phyloP scores from a whole-genome alignment of 2,797 vertebrate species.

The Pempheris klunzingeri region DNA sequence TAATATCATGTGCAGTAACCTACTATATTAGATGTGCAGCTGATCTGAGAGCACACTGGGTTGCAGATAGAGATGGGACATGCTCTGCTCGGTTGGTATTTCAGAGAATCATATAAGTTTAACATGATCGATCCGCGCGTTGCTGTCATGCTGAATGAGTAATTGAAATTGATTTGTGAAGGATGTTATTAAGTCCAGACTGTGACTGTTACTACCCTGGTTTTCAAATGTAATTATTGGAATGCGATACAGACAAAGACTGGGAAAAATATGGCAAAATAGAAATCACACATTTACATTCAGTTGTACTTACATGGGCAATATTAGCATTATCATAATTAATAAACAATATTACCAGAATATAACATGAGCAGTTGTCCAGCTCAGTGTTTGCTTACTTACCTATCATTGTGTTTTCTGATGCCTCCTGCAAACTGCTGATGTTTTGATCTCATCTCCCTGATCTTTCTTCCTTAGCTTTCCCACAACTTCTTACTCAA shows the following conservation, averaged over 20 bases:
- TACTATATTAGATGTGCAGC: constrained; percentile 13
- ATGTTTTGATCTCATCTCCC: neutral
- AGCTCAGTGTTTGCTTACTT: neutral
- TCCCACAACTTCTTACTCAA: neutral
- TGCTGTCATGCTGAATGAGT: constrained; percentile 59
- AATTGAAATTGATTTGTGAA: constrained; percentile 81
- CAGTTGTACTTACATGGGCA: neutral
- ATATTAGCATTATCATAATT: neutral
- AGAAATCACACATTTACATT: constrained; percentile 8
- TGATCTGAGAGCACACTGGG: constrained; percentile 15
- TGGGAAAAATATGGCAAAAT: neutral
- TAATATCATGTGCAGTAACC: neutral
- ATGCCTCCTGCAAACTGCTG: neutral
- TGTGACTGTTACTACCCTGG: constrained; percentile 50
- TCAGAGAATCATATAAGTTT: constrained; percentile 49
- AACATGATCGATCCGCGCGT: constrained; percentile 50
- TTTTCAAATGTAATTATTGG: constrained; percentile 65
- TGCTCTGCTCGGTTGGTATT: constrained; percentile 44
- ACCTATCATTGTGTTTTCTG: neutral
- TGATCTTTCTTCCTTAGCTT: neutral
- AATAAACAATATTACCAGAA: too few relatives aligned
- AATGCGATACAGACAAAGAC: constrained; percentile 35
- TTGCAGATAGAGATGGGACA: constrained; percentile 31
- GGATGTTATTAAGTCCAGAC: constrained; percentile 73
- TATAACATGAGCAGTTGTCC: neutral